Evolutionary conservation across 2,888 invertebrate genomes (phyloP).

Genomic region (Pyrocoelia pectoralis): DNA sequence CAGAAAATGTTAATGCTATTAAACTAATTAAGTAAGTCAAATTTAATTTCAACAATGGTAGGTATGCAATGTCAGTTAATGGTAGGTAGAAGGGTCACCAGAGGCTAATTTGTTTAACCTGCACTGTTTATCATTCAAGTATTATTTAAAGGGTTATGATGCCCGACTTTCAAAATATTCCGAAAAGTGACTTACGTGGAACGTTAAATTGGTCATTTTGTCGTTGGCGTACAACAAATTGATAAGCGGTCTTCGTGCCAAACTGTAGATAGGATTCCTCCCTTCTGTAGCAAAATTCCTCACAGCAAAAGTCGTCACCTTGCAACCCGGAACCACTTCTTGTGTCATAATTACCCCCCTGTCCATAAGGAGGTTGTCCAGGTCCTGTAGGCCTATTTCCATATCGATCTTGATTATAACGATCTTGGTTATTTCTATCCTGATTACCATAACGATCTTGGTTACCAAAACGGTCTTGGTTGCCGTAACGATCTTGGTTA

Average conservation of each 20-base stretch:
- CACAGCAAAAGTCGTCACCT: conserved; percentile 56
- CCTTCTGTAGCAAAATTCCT: conserved; percentile 67
- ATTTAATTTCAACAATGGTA: too few relatives aligned
- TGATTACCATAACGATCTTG: conserved; percentile 24
- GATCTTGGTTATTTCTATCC: conserved; percentile 26
- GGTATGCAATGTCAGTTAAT: too few relatives aligned
- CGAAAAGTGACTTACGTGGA: conserved; percentile 65
- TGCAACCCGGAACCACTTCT: conserved; percentile 31
- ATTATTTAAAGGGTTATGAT: too few relatives aligned
- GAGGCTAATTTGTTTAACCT: too few relatives aligned
- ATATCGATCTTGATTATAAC: conserved; percentile 31
- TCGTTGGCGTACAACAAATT: conserved; percentile 68
- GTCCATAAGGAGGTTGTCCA: conserved; percentile 23
- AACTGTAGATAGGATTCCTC: conserved; percentile 72
- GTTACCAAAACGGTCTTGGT: conserved; percentile 12
- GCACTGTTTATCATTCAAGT: too few relatives aligned
- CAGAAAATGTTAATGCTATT: too few relatives aligned
- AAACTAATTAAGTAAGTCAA: too few relatives aligned
- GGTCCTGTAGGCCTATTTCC: conserved; percentile 12
- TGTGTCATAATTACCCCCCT: conserved; percentile 31
- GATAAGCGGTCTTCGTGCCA: conserved; percentile 80
- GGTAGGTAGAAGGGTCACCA: too few relatives aligned
- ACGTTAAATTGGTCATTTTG: conserved; percentile 66
- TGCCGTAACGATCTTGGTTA: conserved; percentile 24
- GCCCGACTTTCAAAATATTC: too few relatives aligned